Evolutionary conservation across 2,888 invertebrate genomes (phyloP), one percentile per base, ranked within the genome.

Genomic region (Campoplex capitator): DNA sequence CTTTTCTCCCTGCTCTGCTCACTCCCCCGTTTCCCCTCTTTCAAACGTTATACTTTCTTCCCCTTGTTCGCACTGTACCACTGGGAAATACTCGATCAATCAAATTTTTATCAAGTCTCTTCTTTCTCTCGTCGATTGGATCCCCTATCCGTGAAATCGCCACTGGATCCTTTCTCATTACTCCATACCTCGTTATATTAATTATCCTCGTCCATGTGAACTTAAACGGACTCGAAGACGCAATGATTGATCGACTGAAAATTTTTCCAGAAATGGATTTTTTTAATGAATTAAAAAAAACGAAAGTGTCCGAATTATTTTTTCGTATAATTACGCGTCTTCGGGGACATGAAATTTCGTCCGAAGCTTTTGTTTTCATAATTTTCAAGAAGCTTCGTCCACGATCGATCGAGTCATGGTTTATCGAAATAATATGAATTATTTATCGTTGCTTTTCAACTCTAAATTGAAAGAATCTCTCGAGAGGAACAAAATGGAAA

Each of bases 61-160:
- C 32, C 62, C 62, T 62, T 62, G 32, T 16, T 32, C 32, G 18
- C 18, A 62, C 32, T 32, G 62, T 62, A 62, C 62, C 75, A 35
- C 65, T 51, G 42, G 67, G n/a, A 78, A 65, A 78, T 67, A 77
- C 35, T 84, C 79, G 74, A 79, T 75, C 58, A 45, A 84, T 75
- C 48, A 80, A 75, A 80, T 84, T 80, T 84, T 84, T 75, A 80
- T 80, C 73, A 28, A 51, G 6, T 62, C 13, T n/a, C 38, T 35
- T 48, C 35, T 35, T 23, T 23, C 32, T n/a, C 62, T 2, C 13
- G 28, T 23, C 35, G 11, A 58, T 28, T 54, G 38, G 35, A 73
- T 75, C 58, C 23, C 35, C 4, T 58, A 18, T 58, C 38, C 4
- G n/a, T 38, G 16, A 58, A 58, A 42, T 32, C 32, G 56, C 54